These are phyloP conservation scores for Brachyistius frenatus DNA, from an alignment of 2,113 vertebrate species.

Conservation along the genomic window DNA sequence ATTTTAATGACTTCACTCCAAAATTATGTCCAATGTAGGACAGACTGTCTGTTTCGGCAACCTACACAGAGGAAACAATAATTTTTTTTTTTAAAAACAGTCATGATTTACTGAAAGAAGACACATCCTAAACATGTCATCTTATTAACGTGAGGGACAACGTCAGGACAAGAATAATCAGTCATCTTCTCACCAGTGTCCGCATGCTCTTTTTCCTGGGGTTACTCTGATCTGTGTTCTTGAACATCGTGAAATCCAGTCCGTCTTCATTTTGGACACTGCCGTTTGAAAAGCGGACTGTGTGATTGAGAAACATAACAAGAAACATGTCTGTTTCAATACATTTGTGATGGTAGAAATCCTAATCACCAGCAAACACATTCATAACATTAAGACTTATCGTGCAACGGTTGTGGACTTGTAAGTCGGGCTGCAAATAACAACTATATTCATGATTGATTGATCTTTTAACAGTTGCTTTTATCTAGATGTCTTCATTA, in stretches of 20 bases:
- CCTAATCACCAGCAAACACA: no score
- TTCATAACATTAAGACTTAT: not conserved
- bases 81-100: no score
- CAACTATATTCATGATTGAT: no score
- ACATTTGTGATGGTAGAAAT: no score
- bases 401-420: not conserved
- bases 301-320: not conserved
- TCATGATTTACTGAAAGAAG: not conserved
- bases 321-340: no score
- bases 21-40: slow-evolving; percentile 93
- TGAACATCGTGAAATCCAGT: slow-evolving; percentile 87
- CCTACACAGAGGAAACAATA: slow-evolving; percentile 76
- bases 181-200: slow-evolving; percentile 86
- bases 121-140: not conserved
- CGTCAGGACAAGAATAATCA: not conserved
- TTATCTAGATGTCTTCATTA: no score
- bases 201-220: slow-evolving; percentile 86
- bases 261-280: slow-evolving; percentile 79
- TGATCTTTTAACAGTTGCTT: no score
- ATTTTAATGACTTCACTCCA: slow-evolving; percentile 79
- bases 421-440: no score
- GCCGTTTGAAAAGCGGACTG: slow-evolving; percentile 95
- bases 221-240: slow-evolving; percentile 81
- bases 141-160: no score
- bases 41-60: slow-evolving; percentile 90